Evolutionary conservation across 2,113 vertebrate genomes (phyloP).

Genomic region (Sorex araneus): DNA sequence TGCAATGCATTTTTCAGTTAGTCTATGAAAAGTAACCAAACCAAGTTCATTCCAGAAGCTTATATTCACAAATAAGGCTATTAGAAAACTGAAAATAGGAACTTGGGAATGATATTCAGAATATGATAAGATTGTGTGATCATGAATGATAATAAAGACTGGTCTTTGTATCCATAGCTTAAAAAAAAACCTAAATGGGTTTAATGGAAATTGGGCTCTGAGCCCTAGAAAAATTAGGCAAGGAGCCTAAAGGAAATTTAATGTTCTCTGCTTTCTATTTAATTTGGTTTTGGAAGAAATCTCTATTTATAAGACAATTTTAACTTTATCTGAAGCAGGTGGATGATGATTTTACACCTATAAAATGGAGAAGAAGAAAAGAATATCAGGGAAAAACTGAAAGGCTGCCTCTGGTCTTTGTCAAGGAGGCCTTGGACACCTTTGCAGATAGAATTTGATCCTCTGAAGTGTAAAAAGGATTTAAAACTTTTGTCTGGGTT

Average conservation of each 20-base stretch:
- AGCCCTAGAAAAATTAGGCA: slow-evolving; percentile 78
- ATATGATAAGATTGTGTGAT: slow-evolving; percentile 52
- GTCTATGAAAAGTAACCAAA: slow-evolving; percentile 49
- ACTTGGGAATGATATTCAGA: slow-evolving; percentile 40
- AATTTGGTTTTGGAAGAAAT: slow-evolving; percentile 78
- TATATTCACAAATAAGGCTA: slow-evolving; percentile 37
- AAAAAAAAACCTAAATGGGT: slow-evolving; percentile 65
- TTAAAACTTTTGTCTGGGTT: neutral
- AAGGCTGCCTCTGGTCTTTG: neutral
- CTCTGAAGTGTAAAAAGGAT: neutral
- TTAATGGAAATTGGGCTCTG: slow-evolving; percentile 74
- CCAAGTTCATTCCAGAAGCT: slow-evolving; percentile 62
- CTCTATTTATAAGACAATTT: slow-evolving; percentile 75
- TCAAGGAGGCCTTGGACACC: neutral
- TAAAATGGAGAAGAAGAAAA: slow-evolving; percentile 59
- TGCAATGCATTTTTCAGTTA: slow-evolving; percentile 49
- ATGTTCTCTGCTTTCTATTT: slow-evolving; percentile 79
- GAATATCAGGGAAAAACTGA: neutral
- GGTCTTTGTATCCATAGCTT: slow-evolving; percentile 49
- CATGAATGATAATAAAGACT: slow-evolving; percentile 39
- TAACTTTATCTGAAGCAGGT: slow-evolving; percentile 81
- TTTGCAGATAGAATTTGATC: neutral
- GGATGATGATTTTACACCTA: slow-evolving; percentile 64
- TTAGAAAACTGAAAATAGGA: slow-evolving; percentile 53
- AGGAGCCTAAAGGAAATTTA: slow-evolving; percentile 76